A percentile compares a stretch with the other conserved stretches of the same genome.
Conservation (phyloP, 2,113 vertebrate genomes). For the Amphilophus citrinellus region DNA sequence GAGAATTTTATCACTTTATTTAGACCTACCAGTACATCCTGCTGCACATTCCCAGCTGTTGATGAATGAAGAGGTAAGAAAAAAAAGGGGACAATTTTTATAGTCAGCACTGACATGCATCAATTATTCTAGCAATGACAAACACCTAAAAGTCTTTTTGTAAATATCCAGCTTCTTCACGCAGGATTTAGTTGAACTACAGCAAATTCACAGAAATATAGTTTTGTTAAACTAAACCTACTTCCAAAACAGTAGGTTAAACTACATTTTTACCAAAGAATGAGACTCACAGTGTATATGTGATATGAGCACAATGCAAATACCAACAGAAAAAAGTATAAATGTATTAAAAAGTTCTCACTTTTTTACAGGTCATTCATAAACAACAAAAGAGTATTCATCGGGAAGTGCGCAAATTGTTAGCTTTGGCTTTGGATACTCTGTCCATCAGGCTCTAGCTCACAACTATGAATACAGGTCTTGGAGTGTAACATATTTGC, state of each 20-base stretch:
- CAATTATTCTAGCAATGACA: background rate
- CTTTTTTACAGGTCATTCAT: background rate
- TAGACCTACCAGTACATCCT: slow-evolving; percentile 42
- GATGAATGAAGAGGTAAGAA: slow-evolving; percentile 57
- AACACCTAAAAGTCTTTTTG: background rate
- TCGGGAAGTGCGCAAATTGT: background rate
- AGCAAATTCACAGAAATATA: background rate
- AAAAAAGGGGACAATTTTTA: background rate
- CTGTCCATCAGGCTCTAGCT: background rate
- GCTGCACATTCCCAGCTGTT: slow-evolving; percentile 38
- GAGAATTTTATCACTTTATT: background rate
- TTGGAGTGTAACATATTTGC: background rate
- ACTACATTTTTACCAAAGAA: background rate
- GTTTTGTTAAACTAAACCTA: background rate
- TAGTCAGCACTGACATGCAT: background rate
- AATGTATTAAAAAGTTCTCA: background rate
- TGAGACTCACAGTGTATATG: background rate
- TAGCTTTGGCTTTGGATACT: background rate
- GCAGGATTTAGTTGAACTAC: too few species aligned
- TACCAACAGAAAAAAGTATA: background rate
- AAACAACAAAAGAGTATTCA: background rate
- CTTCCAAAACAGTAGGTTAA: background rate
- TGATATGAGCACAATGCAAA: background rate
- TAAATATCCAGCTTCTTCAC: too few species aligned
- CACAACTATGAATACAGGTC: background rate